phyloP scores from a whole-genome alignment of 2,888 invertebrate species.

The Trichogramma evanescens region DNA sequence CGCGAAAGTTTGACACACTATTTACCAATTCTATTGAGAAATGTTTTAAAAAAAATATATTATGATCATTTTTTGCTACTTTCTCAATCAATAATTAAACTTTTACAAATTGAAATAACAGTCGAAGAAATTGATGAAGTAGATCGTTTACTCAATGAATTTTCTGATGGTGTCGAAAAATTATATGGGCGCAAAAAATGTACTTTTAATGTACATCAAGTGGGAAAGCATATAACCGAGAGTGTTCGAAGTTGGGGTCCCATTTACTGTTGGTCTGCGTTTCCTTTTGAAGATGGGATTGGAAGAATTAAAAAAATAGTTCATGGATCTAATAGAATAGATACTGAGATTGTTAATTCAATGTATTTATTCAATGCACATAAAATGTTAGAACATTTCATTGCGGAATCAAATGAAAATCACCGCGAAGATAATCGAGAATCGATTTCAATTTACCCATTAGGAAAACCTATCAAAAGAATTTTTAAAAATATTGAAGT shows the following conservation, averaged over 20 bases:
- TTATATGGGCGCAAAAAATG: constrained; percentile 12
- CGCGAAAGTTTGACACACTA: not conserved
- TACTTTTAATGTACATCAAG: constrained; percentile 9
- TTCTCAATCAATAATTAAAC: not conserved
- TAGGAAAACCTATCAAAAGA: not conserved
- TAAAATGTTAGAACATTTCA: not conserved
- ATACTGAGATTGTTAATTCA: constrained; percentile 7
- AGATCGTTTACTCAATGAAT: constrained; percentile 6
- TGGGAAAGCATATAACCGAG: not conserved
- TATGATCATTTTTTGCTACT: constrained; percentile 10
- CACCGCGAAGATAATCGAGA: not conserved
- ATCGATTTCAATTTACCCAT: too few species aligned
- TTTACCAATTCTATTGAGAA: constrained; percentile 6
- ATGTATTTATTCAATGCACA: not conserved
- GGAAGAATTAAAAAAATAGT: not conserved
- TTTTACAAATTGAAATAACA: constrained; percentile 1
- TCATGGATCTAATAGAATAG: constrained; percentile 11
- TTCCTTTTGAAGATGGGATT: constrained; percentile 9
- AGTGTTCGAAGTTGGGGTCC: constrained; percentile 3
- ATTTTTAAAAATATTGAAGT: not conserved
- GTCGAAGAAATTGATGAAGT: not conserved
- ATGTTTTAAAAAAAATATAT: constrained; percentile 6
- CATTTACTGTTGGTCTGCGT: constrained; percentile 6
- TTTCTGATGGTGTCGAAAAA: constrained; percentile 1
- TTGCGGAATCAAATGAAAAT: not conserved